These are phyloP conservation scores for Agriopis aurantiaria DNA, from an alignment of 2,888 invertebrate species.

Conservation along the genomic window DNA sequence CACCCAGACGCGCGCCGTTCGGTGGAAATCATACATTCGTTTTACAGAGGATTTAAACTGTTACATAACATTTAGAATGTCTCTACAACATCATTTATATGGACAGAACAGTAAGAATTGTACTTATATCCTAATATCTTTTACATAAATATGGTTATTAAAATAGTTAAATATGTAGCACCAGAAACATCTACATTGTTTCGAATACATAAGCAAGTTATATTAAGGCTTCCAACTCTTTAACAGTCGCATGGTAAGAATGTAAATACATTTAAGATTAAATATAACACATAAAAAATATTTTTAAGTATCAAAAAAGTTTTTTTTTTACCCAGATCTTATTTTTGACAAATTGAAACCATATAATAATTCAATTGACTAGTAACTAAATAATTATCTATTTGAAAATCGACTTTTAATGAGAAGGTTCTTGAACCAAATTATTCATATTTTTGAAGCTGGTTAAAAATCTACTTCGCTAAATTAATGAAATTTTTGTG, in stretches of 20 bases:
- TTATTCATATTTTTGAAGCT: no score
- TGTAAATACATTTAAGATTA: conserved; percentile 7
- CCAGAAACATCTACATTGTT: conserved; percentile 12
- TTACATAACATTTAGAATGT: no score
- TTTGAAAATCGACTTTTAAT: no score
- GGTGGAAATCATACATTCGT: no score
- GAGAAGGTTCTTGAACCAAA: no score
- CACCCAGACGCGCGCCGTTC: no score
- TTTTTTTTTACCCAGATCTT: neutral
- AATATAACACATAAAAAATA: neutral
- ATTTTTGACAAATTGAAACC: conserved; percentile 5
- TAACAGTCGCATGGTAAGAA: conserved; percentile 10
- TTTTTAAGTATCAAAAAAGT: neutral
- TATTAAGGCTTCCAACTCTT: conserved; percentile 15
- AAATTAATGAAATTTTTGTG: no score
- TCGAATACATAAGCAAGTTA: conserved; percentile 11
- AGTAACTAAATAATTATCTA: neutral
- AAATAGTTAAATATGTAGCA: conserved; percentile 15
- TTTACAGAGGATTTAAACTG: no score
- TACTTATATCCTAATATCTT: neutral
- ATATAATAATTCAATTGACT: neutral
- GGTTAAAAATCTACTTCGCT: no score
- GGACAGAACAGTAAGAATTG: neutral
- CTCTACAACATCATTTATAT: no score
- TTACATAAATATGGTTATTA: neutral